Evolutionary conservation across 64 coral and sea anemone species (phyloP).

Genomic region (Astreopora myriophthalma): DNA sequence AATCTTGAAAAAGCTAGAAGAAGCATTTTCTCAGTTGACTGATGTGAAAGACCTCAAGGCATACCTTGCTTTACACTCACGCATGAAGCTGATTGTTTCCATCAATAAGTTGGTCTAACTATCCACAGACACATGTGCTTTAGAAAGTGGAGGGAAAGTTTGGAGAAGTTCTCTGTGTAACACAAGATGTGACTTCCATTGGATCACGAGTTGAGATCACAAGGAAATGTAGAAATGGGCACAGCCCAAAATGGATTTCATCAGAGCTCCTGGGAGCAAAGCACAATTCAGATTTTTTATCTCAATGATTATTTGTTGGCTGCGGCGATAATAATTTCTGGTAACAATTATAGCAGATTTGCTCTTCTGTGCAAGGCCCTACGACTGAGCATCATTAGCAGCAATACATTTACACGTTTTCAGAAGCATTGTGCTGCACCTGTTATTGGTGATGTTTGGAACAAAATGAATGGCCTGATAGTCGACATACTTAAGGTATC

Average conservation of each 20-base stretch:
- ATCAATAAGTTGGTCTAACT: not conserved
- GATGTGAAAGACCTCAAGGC: not conserved
- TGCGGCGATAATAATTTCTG: slow-evolving; percentile 10
- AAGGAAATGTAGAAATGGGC: slow-evolving; percentile 1
- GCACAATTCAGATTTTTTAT: not conserved
- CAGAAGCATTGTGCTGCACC: slow-evolving; percentile 19
- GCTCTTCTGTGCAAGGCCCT: not conserved
- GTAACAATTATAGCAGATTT: slow-evolving; percentile 43
- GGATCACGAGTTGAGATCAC: not conserved
- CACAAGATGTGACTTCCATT: not conserved
- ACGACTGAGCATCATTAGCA: not conserved
- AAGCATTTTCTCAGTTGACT: not conserved
- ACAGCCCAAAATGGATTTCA: slow-evolving; percentile 33
- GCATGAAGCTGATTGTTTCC: not conserved
- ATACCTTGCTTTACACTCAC: not conserved
- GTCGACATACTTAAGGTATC: not conserved
- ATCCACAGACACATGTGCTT: not conserved
- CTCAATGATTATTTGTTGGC: not conserved
- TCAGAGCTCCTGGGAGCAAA: slow-evolving; percentile 30
- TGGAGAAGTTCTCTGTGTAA: not conserved
- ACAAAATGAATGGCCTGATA: slow-evolving; percentile 1
- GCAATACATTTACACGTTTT: not conserved
- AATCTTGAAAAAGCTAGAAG: not conserved
- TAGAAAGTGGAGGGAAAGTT: not conserved
- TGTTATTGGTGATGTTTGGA: slow-evolving; percentile 25